phyloP scores from a whole-genome alignment of 1,140 invertebrate genomes.

The Solenopsis fugax region DNA sequence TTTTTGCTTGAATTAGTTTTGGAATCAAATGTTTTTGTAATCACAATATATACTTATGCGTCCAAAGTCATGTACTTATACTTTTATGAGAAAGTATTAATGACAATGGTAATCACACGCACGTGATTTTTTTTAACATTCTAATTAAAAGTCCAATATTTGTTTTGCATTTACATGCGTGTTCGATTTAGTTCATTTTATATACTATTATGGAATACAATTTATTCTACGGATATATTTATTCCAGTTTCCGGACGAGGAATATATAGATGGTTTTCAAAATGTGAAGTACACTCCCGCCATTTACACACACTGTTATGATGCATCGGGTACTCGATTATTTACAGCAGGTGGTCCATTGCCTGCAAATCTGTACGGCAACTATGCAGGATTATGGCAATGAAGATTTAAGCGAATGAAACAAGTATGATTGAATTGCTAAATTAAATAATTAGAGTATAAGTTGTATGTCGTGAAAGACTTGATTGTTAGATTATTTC shows the following conservation, averaged over 20 bases:
- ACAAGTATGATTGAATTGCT: constrained; percentile 57
- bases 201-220: constrained; percentile 36
- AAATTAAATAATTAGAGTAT: constrained; percentile 64
- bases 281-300: constrained; percentile 96
- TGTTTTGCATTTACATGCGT: not conserved
- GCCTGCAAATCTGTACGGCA: constrained; percentile 94
- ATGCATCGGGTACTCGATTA: constrained; percentile 95
- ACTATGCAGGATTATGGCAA: constrained; percentile 91
- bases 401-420: constrained; percentile 81
- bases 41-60: not conserved
- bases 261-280: constrained; percentile 92
- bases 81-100: not conserved
- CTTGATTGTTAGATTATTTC: constrained; percentile 17
- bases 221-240: constrained; percentile 38
- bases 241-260: constrained; percentile 93
- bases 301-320: constrained; percentile 98
- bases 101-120: not conserved
- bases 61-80: not conserved
- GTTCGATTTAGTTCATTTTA: constrained; percentile 12
- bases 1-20: not conserved
- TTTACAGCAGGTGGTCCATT: constrained; percentile 98
- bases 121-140: not conserved
- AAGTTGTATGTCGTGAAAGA: constrained; percentile 61
- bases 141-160: constrained; percentile 9
- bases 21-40: constrained; percentile 11